Percentiles rank a stretch among this genome's conserved stretches.
Evolutionary conservation across 1,140 invertebrate genomes (phyloP).

Genomic region (Drosophila eugracilis): DNA sequence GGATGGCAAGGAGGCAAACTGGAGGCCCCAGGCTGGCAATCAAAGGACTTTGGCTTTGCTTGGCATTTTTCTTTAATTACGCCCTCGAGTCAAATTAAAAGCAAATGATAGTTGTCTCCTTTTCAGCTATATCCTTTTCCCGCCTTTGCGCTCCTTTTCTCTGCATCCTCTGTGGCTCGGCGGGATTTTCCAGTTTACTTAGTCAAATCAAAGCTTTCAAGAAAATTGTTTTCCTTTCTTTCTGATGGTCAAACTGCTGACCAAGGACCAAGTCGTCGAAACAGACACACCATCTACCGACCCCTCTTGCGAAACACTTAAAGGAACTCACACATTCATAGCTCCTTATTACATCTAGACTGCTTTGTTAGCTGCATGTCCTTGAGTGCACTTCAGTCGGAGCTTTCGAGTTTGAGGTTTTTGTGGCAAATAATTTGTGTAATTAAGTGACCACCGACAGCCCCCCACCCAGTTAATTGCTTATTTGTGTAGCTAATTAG

Average conservation of each 20-base stretch:
- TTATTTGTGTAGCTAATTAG: constrained; percentile 62
- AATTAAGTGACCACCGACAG: constrained; percentile 54
- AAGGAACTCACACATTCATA: constrained; percentile 7
- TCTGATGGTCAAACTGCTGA: constrained; percentile 43
- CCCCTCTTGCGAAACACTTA: too few relatives aligned
- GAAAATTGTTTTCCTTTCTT: constrained; percentile 72
- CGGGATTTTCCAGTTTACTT: constrained; percentile 72
- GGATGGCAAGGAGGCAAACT: constrained; percentile 3
- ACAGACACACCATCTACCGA: background rate
- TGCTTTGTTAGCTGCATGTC: constrained; percentile 47
- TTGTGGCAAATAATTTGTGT: constrained; percentile 62
- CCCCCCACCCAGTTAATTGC: constrained; percentile 40
- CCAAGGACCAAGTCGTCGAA: constrained; percentile 24
- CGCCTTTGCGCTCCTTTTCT: constrained; percentile 6
- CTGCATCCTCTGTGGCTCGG: constrained; percentile 41
- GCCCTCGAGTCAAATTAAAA: constrained; percentile 80
- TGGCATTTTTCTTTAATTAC: constrained; percentile 81
- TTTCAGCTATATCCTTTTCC: constrained; percentile 27
- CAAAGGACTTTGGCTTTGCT: constrained; percentile 75
- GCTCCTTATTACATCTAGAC: constrained; percentile 21
- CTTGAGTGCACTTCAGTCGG: constrained; percentile 43
- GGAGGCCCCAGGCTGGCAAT: constrained; percentile 55
- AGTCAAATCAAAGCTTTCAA: constrained; percentile 81
- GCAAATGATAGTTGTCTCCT: constrained; percentile 69
- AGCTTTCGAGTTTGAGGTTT: constrained; percentile 42